Evolutionary conservation across 2,113 vertebrate genomes (phyloP), one percentile per base, ranked within the genome.

Genomic region (Coptodon bakossiorum): DNA sequence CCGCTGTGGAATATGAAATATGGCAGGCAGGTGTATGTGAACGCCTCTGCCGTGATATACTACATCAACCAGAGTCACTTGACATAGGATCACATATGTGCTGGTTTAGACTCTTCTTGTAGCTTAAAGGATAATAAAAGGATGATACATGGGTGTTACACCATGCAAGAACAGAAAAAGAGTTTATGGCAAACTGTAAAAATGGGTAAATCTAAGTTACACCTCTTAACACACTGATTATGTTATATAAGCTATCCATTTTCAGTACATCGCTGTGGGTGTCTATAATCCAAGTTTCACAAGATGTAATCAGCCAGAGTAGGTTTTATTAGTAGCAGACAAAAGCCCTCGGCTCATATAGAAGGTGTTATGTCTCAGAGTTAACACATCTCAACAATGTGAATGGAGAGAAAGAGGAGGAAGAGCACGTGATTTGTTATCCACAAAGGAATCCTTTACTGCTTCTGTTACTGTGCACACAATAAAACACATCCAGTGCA

Each of bases 361-460:
- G 52, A 43, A 94, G 83, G 92, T 90, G 91, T 89, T 66, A 91
- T 36, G 16, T 89, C 53, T 88, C 82, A 5, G 43, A 7, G 27
- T 90, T 90, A 87, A 91, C 88, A 90, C 90, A 9, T 85, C 27
- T 40, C 11, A 14, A 85, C 61, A 88, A 76, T 80, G 81, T 90
- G 87, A 94, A 91, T 87, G 89, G 27, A 81, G 59, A 24, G n/a
- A 66, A 83, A 54, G 79, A 9, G 17, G 36, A 56, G 68, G n/a
- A n/a, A 24, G 52, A 81, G 27, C 45, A 81, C 19, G 24, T 84
- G 81, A 85, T 76, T 90, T 54, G 86, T 36, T 84, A 83, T 88
- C 45, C 84, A 29, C 27, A 48, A 36, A 84, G 78, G 88, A 83
- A 81, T 61, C 79, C 54, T 83, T 83, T 34, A 76, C 82, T 14